These are phyloP conservation scores for Leucophenga montana DNA, from an alignment of 2,888 invertebrate genomes.

Conservation along the genomic window DNA sequence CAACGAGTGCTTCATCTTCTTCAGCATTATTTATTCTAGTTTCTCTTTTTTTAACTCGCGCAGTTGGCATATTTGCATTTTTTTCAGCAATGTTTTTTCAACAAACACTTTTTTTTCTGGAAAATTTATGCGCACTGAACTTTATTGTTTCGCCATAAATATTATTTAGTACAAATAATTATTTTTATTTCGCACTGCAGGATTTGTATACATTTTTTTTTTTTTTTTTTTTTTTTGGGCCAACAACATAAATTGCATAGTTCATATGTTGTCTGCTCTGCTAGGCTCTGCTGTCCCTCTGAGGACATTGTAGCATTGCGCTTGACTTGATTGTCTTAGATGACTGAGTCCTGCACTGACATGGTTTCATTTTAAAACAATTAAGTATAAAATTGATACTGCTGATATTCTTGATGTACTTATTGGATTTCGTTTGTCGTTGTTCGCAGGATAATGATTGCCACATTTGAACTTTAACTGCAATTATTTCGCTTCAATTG, in stretches of 20 bases:
- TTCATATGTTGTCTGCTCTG: background rate
- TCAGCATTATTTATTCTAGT: conserved; percentile 27
- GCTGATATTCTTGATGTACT: conserved; percentile 37
- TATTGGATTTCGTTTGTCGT: conserved; percentile 4
- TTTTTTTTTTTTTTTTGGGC: background rate
- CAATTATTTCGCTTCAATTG: conserved; percentile 13
- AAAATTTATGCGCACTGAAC: conserved; percentile 15
- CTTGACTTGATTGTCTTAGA: background rate
- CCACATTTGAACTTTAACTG: conserved; percentile 1
- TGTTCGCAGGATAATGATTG: conserved; percentile 19
- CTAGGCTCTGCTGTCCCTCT: background rate
- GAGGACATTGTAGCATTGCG: background rate
- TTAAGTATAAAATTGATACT: too few relatives aligned
- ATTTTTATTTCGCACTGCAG: background rate
- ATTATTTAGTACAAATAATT: conserved; percentile 19
- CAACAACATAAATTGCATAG: background rate
- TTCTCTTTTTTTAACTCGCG: conserved; percentile 17
- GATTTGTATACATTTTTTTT: too few relatives aligned
- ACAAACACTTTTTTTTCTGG: background rate
- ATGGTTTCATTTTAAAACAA: conserved; percentile 17
- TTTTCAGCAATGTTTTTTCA: background rate
- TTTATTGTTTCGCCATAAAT: conserved; percentile 22
- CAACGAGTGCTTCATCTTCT: conserved; percentile 10
- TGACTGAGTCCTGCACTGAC: background rate
- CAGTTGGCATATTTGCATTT: conserved; percentile 1